Percentiles rank a stretch among this genome's conserved stretches.
Conservation (phyloP, 1,140 invertebrate genomes). For the Drosophila bipectinata region DNA sequence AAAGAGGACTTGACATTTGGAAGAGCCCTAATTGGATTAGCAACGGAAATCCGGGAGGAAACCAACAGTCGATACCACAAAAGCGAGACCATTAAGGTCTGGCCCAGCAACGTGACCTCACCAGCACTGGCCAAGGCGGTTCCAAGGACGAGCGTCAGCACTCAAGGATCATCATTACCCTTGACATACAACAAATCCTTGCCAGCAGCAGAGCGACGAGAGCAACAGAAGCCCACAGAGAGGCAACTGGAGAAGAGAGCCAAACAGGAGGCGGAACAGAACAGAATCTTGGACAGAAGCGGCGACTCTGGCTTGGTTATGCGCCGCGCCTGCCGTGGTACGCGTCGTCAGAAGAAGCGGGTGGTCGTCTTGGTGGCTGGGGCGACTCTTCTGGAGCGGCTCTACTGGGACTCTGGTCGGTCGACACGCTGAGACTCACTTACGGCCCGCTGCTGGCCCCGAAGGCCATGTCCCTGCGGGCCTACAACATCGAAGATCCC, state of each 20-base stretch:
- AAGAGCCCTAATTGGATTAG: constrained; percentile 30
- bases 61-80: background rate
- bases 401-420: constrained; percentile 18
- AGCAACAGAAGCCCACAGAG: background rate
- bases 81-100: constrained; percentile 28
- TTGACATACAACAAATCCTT: constrained; percentile 3
- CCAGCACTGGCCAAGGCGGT: background rate
- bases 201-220: background rate
- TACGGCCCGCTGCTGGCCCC: constrained; percentile 29
- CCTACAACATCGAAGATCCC: constrained; percentile 30
- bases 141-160: constrained; percentile 1
- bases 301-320: constrained; percentile 57
- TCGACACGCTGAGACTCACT: constrained; percentile 55
- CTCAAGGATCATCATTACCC: constrained; percentile 19
- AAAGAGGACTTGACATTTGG: constrained; percentile 12
- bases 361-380: constrained; percentile 8
- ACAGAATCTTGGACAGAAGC: constrained; percentile 4
- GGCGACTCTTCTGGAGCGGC: background rate
- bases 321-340: constrained; percentile 48
- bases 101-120: constrained; percentile 40
- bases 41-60: background rate
- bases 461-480: constrained; percentile 61
- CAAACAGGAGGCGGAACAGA: background rate
- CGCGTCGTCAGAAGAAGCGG: constrained; percentile 23
- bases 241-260: background rate